These are phyloP conservation scores for Excalfactoria chinensis DNA, from an alignment of 2,113 vertebrate genomes.

Conservation along the genomic window DNA sequence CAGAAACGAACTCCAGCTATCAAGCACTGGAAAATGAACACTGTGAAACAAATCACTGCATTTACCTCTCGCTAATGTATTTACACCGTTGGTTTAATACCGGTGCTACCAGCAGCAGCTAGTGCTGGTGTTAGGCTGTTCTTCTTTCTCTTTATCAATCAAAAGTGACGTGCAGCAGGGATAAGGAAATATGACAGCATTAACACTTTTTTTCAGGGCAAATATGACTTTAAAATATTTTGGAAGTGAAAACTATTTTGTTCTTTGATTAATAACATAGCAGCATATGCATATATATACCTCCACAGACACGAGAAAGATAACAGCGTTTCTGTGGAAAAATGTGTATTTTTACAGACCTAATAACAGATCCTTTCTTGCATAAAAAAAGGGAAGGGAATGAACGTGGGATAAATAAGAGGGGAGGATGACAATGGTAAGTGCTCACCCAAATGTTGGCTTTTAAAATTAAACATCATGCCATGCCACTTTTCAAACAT, in stretches of 20 bases:
- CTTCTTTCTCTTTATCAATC: constrained; percentile 5
- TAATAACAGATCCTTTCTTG: not conserved
- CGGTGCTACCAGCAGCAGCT: not conserved
- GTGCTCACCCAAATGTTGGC: not conserved
- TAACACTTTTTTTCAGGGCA: constrained; percentile 30
- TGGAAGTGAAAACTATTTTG: constrained; percentile 5
- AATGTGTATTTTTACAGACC: not conserved
- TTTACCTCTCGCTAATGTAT: not conserved
- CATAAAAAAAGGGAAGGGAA: not conserved
- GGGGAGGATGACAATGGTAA: not conserved
- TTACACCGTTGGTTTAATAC: constrained; percentile 10
- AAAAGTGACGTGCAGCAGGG: not conserved
- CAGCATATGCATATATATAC: not conserved
- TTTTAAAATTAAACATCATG: constrained; percentile 20
- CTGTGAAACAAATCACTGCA: not conserved
- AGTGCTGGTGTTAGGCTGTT: not conserved
- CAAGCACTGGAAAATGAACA: not conserved
- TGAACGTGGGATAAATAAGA: not conserved
- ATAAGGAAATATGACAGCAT: constrained; percentile 30
- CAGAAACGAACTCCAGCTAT: not conserved
- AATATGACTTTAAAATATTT: constrained; percentile 54
- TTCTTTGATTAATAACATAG: not conserved
- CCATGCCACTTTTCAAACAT: not conserved
- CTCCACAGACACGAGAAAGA: not conserved
- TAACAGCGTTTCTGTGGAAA: not conserved